Conservation (phyloP, 2,888 invertebrate genomes). For the Mythimna vitellina region DNA sequence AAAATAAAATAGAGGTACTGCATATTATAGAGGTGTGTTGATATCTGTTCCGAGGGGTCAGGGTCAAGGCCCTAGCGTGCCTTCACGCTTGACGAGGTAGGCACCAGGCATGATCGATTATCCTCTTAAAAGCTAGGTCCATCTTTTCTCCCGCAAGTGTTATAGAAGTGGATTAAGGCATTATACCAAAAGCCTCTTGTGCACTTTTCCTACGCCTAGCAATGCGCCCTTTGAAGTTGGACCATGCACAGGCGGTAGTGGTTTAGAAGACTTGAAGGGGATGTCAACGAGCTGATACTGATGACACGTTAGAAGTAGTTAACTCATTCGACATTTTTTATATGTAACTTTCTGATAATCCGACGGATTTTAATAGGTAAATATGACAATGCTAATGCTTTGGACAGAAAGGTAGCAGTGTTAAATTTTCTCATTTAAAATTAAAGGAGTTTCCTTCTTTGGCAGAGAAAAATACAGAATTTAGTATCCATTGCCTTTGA, state of each 20-base stretch:
- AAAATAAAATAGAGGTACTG: slow-evolving; percentile 52
- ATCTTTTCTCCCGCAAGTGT: neutral
- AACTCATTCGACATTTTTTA: neutral
- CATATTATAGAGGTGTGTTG: slow-evolving; percentile 3
- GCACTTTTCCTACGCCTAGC: slow-evolving; percentile 6
- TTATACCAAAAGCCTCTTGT: slow-evolving; percentile 21
- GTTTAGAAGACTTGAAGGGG: neutral
- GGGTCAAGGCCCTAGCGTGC: slow-evolving; percentile 1
- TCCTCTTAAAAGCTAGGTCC: neutral
- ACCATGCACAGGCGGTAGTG: neutral
- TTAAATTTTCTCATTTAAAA: slow-evolving; percentile 1
- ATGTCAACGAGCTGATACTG: neutral
- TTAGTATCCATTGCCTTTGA: neutral
- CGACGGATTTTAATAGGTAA: neutral
- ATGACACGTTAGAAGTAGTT: neutral
- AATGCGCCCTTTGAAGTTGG: neutral
- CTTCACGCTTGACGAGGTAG: neutral
- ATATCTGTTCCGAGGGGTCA: slow-evolving; percentile 8
- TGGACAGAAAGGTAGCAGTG: neutral
- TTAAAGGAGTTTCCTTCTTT: no score
- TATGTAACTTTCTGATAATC: neutral
- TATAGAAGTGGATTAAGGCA: slow-evolving; percentile 2
- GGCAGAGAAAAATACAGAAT: neutral
- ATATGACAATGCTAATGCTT: neutral
- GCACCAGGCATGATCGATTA: neutral